Evolutionary conservation across 1,140 invertebrate species (phyloP), one percentile per base, ranked within the genome.

Genomic region (Sycophaga agraensis): DNA sequence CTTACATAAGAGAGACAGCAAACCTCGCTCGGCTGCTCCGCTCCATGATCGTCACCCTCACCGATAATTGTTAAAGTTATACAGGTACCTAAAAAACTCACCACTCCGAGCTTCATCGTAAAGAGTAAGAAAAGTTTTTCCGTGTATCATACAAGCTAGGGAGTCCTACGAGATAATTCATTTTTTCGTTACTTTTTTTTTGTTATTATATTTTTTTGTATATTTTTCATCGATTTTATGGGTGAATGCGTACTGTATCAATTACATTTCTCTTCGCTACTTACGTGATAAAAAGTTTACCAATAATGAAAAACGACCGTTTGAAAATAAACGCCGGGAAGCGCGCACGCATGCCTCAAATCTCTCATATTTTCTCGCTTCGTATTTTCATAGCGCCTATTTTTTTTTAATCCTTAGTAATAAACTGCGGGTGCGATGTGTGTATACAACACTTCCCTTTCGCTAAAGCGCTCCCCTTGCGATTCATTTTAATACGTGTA

Each of bases 61-160:
- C 62, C 53, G 59, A 58, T 55, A 55, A 26, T 42, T 55, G 19
- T 49, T 28, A 28, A 48, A 56, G 62, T n/a, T n/a, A n/a, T 70
- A 66, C 63, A 59, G 60, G 59, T 70, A 67, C 58, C 54, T 68
- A 70, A 66, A 63, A 59, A 63, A 63, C 54, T 65, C 57, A 69
- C n/a, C n/a, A n/a, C n/a, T n/a, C n/a, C n/a, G n/a, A n/a, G n/a
- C n/a, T n/a, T n/a, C n/a, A n/a, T n/a, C n/a, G n/a, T n/a, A n/a
- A 65, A 67, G 62, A 63, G 67, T 68, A 65, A 65, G 59, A 68
- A 67, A 67, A 65, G 31, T 16, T 50, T 55, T 54, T 67, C 31
- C 49, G 64, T 59, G 59, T 65, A 42, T 67, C 28, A 22, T 71
- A 70, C 55, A 66, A 63, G 63, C 63, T 67, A 66, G 39, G 66